A percentile compares a stretch with the other conserved stretches of the same genome.
phyloP scores from a whole-genome alignment of 2,797 vertebrate species.

The Syngnathus rostellatus region DNA sequence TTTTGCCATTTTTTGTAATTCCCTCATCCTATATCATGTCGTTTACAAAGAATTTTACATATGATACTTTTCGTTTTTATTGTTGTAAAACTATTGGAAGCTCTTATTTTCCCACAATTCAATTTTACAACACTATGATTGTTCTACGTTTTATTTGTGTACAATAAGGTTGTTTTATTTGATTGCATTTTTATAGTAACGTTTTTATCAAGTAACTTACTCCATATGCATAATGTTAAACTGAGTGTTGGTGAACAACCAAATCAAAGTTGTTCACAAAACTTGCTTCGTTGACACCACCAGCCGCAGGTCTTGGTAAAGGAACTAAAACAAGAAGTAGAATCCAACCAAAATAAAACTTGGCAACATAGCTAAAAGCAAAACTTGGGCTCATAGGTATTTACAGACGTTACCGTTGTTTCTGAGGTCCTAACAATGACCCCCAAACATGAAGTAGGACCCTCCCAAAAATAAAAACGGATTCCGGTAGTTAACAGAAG shows the following conservation, averaged over 20 bases:
- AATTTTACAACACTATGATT: no score
- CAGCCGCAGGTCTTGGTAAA: no score
- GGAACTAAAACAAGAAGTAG: background rate
- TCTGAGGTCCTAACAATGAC: background rate
- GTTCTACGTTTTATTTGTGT: no score
- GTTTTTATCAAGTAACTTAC: no score
- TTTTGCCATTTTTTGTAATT: background rate
- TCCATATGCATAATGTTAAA: background rate
- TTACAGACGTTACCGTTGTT: background rate
- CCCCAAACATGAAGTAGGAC: background rate
- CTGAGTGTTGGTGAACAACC: background rate
- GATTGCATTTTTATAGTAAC: no score
- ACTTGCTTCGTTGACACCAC: background rate
- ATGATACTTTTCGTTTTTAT: no score
- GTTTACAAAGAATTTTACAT: no score
- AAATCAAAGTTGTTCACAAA: background rate
- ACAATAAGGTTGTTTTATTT: no score
- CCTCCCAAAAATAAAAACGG: background rate
- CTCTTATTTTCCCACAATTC: no score
- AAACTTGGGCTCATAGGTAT: no score
- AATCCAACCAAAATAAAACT: background rate
- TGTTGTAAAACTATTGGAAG: no score
- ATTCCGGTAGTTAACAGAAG: background rate
- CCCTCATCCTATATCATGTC: background rate
- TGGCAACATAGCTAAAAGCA: no score